Conservation (phyloP, 2,888 invertebrate species). For the Gerris lacustris region DNA sequence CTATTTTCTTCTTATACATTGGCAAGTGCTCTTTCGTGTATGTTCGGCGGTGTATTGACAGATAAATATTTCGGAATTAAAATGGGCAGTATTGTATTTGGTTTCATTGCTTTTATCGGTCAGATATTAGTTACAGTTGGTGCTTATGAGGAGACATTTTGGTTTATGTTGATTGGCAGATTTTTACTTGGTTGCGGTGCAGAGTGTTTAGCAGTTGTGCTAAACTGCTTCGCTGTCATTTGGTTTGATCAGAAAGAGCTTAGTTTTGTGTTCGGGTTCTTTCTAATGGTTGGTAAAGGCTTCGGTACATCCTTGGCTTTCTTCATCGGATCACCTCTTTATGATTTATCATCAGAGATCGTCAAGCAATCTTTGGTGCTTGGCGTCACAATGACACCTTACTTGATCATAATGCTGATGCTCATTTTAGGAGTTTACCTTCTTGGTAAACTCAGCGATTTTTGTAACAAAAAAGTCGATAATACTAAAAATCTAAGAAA, state of each 20-base stretch:
- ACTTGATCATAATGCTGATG: neutral
- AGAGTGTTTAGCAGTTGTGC: neutral
- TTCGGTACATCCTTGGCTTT: neutral
- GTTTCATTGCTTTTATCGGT: neutral
- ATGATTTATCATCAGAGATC: neutral
- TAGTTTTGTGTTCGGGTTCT: neutral
- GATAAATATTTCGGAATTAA: conserved; percentile 1
- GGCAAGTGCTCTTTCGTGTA: neutral
- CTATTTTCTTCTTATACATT: neutral
- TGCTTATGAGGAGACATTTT: neutral
- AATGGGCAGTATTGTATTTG: neutral
- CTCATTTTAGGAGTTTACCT: neutral
- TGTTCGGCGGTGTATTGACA: neutral
- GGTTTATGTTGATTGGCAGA: neutral
- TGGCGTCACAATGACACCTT: neutral
- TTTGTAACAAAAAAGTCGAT: neutral
- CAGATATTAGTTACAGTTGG: neutral
- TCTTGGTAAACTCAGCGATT: neutral
- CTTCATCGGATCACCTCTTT: neutral
- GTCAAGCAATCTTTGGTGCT: neutral
- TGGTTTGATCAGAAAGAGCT: neutral
- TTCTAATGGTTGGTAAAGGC: neutral
- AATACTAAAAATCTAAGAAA: neutral
- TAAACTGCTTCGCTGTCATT: neutral
- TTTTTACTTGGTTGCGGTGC: neutral